These are phyloP conservation scores for Lordiphosa stackelbergi DNA, from an alignment of 1,140 invertebrate genomes.

Conservation along the genomic window DNA sequence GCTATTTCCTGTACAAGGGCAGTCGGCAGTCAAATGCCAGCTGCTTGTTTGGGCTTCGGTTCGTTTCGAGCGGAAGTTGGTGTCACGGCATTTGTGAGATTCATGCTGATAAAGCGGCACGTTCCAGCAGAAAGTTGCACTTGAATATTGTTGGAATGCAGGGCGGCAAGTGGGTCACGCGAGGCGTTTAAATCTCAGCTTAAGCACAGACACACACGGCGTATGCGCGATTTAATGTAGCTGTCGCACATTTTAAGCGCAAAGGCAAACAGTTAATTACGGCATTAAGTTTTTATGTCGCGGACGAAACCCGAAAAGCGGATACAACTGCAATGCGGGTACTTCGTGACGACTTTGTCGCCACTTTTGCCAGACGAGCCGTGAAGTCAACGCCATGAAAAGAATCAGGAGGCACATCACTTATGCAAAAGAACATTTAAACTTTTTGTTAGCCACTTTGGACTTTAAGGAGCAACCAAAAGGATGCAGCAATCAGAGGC, in stretches of 20 bases:
- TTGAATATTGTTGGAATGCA: constrained; percentile 23
- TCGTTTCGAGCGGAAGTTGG: constrained; percentile 34
- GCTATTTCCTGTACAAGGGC: constrained; percentile 47
- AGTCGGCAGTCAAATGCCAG: constrained; percentile 13
- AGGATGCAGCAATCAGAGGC: background rate
- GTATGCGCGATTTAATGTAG: constrained; percentile 41
- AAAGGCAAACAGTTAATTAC: constrained; percentile 74
- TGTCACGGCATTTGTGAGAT: constrained; percentile 59
- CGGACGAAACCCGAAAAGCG: constrained; percentile 26
- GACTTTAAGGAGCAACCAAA: constrained; percentile 22
- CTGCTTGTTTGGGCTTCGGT: constrained; percentile 27
- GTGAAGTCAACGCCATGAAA: constrained; percentile 28
- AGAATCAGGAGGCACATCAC: constrained; percentile 51
- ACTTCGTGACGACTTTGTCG: constrained; percentile 68
- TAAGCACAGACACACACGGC: constrained; percentile 26
- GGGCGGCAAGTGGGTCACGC: constrained; percentile 44
- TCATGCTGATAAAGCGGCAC: constrained; percentile 44
- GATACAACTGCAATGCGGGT: constrained; percentile 70
- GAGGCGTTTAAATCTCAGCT: constrained; percentile 35
- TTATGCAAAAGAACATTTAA: constrained; percentile 75
- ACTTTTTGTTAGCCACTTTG: constrained; percentile 70
- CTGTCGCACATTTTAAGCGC: constrained; percentile 46
- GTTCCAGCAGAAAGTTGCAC: constrained; percentile 19
- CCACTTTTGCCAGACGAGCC: constrained; percentile 18
- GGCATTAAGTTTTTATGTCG: constrained; percentile 71